phyloP scores from a whole-genome alignment of 2,888 invertebrate species.

The Athalia circularis region DNA sequence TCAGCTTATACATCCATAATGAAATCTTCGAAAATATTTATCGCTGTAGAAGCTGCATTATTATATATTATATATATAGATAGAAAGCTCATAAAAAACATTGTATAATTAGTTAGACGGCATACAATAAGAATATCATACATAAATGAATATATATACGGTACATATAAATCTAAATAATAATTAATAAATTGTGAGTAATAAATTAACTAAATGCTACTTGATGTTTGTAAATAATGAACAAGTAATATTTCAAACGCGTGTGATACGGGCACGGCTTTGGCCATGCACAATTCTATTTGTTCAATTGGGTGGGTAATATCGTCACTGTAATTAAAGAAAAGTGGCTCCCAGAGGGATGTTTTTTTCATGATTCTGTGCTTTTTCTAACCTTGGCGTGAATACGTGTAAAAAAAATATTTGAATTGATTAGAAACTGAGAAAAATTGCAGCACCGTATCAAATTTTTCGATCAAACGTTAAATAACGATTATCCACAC shows the following conservation, averaged over 20 bases:
- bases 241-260: constrained; percentile 59
- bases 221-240: constrained; percentile 62
- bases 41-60: constrained; percentile 11
- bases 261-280: constrained; percentile 72
- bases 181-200: constrained; percentile 50
- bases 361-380: no score
- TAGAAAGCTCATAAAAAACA: constrained; percentile 34
- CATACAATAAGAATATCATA: not conserved
- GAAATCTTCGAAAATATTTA: constrained; percentile 22
- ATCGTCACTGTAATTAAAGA: constrained; percentile 61
- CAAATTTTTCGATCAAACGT: no score
- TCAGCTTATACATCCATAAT: not conserved
- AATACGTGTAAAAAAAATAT: no score
- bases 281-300: constrained; percentile 69
- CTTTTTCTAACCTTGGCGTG: no score
- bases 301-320: constrained; percentile 60
- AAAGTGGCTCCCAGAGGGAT: constrained; percentile 48
- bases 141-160: constrained; percentile 56
- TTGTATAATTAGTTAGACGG: constrained; percentile 36
- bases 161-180: constrained; percentile 42
- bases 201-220: constrained; percentile 50
- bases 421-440: no score
- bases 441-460: no score
- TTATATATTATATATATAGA: constrained; percentile 41
- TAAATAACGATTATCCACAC: no score